A percentile compares a stretch with the other conserved stretches of the same genome.
Conservation (phyloP, 2,888 invertebrate species). For the Phymatocera aterrima region DNA sequence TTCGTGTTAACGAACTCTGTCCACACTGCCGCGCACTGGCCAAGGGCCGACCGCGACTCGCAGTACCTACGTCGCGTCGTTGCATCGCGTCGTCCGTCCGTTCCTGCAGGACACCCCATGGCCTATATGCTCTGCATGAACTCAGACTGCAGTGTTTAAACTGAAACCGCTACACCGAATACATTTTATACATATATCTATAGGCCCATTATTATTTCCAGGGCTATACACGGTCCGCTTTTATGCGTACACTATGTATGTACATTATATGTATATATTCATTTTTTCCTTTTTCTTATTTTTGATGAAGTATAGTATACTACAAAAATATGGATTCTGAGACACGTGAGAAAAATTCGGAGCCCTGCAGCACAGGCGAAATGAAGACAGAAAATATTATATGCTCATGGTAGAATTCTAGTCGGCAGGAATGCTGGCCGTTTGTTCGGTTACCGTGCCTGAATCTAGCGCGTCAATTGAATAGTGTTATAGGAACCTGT, state of each 20-base stretch:
- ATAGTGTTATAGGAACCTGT: not conserved
- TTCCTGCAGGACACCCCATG: no score
- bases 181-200: not conserved
- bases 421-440: constrained; percentile 1
- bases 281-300: no score
- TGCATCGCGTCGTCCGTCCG: not conserved
- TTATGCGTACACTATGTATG: not conserved
- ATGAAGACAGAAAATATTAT: no score
- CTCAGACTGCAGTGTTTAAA: no score
- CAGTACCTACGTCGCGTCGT: not conserved
- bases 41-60: not conserved
- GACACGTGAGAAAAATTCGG: no score
- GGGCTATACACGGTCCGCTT: no score
- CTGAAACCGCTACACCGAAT: not conserved
- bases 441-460: not conserved
- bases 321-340: no score
- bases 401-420: not conserved
- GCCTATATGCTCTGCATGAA: no score
- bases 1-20: constrained; percentile 28
- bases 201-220: not conserved
- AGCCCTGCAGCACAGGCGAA: no score
- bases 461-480: not conserved
- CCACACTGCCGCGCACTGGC: not conserved
- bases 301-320: no score
- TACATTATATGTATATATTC: no score